Evolutionary conservation across 2,113 vertebrate species (phyloP).

Genomic region (Phoenicopterus ruber): DNA sequence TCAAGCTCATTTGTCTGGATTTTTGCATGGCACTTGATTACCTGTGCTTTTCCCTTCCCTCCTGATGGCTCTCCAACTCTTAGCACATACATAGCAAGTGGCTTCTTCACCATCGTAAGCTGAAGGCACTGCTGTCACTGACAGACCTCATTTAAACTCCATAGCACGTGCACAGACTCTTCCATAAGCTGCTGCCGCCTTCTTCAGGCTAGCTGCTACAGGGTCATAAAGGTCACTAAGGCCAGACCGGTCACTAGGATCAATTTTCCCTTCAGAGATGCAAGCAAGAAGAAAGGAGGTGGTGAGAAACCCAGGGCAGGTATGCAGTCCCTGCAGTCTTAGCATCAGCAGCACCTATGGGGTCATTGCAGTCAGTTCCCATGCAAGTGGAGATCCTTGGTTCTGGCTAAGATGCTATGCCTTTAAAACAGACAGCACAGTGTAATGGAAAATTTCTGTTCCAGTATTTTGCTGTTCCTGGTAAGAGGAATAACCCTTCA

Average conservation of each 20-base stretch:
- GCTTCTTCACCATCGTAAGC: not conserved
- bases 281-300: not conserved
- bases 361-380: not conserved
- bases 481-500: constrained; percentile 44
- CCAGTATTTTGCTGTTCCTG: constrained; percentile 7
- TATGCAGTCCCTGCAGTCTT: not conserved
- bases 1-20: not conserved
- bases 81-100: fast-evolving
- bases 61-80: not conserved
- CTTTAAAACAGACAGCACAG: constrained; percentile 27
- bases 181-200: not conserved
- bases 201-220: not conserved
- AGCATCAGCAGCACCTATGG: not conserved
- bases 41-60: not conserved
- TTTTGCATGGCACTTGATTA: not conserved
- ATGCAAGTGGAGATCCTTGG: not conserved
- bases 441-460: not conserved
- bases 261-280: not conserved
- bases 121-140: not conserved
- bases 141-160: not conserved
- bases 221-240: not conserved
- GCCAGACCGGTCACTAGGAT: not conserved
- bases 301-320: not conserved
- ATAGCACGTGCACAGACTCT: not conserved
- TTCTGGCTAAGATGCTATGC: not conserved